A percentile compares a stretch with the other conserved stretches of the same genome.
Evolutionary conservation across 2,113 vertebrate species (phyloP).

Genomic region (Trogon surrucura): DNA sequence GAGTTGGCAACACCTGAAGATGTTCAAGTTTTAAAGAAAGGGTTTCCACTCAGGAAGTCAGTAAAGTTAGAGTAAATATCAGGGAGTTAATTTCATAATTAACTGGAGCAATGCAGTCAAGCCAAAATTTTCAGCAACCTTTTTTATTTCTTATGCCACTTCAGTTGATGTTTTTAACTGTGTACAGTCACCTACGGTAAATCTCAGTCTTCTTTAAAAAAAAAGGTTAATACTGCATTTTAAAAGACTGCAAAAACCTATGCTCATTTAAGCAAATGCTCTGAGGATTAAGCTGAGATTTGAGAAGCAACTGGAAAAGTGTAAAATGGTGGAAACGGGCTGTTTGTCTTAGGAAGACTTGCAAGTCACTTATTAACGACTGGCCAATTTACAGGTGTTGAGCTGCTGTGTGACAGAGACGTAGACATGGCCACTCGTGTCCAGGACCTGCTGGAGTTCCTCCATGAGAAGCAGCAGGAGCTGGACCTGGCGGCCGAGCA

Average conservation of each 20-base stretch:
- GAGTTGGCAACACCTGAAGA: neutral
- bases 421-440: conserved; percentile 97
- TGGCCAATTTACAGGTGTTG: conserved; percentile 81
- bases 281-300: neutral
- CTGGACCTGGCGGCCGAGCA: conserved; percentile 92
- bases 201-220: neutral
- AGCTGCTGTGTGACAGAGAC: conserved; percentile 94
- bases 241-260: neutral
- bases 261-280: neutral
- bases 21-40: neutral
- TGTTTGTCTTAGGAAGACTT: accelerated
- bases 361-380: accelerated
- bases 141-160: neutral
- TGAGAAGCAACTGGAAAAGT: neutral
- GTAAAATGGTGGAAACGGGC: accelerated
- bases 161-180: neutral
- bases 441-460: conserved; percentile 95
- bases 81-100: neutral
- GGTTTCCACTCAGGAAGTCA: neutral
- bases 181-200: neutral
- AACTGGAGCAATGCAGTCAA: neutral
- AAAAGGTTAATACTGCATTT: neutral
- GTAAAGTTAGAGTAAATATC: neutral
- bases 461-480: conserved; percentile 98
- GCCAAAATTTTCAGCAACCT: neutral